Evolutionary conservation across 2,888 invertebrate species (phyloP).

Genomic region (Hydrotaea diabolus): DNA sequence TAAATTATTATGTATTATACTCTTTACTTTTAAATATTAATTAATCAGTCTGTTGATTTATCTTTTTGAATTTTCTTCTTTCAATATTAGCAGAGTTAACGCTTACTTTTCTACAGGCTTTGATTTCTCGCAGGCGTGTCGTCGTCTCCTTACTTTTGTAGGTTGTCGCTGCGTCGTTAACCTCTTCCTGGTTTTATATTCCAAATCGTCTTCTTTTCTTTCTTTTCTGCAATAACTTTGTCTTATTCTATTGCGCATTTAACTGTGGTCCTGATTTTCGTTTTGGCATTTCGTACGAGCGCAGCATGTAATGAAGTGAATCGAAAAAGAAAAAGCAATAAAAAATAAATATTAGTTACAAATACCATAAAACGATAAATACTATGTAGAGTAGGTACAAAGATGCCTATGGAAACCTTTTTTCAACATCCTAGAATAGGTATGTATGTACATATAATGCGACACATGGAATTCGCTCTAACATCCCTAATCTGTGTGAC

Average conservation of each 20-base stretch:
- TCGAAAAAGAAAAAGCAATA: slow-evolving; percentile 40
- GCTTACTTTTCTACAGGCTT: slow-evolving; percentile 62
- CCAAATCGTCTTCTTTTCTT: slow-evolving; percentile 61
- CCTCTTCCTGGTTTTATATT: slow-evolving; percentile 34
- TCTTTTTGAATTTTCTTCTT: slow-evolving; percentile 74
- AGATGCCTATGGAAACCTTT: no score
- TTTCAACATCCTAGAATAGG: no score
- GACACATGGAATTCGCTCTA: no score
- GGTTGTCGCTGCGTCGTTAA: background rate
- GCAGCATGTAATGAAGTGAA: slow-evolving; percentile 22
- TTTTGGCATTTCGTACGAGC: background rate
- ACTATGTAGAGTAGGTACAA: no score
- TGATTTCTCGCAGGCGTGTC: slow-evolving; percentile 38
- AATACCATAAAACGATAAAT: no score
- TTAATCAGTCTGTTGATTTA: slow-evolving; percentile 81
- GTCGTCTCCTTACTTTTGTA: slow-evolving; percentile 62
- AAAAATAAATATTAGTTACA: slow-evolving; percentile 50
- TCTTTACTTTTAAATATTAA: slow-evolving; percentile 67
- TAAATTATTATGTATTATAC: slow-evolving; percentile 71
- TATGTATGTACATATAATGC: background rate
- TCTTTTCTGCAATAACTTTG: slow-evolving; percentile 54
- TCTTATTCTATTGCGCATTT: slow-evolving; percentile 66
- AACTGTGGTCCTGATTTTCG: slow-evolving; percentile 68
- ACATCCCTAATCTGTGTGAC: no score
- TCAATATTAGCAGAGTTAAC: slow-evolving; percentile 74